Evolutionary conservation across 2,113 vertebrate species (phyloP).

Genomic region (Psettodes erumei): DNA sequence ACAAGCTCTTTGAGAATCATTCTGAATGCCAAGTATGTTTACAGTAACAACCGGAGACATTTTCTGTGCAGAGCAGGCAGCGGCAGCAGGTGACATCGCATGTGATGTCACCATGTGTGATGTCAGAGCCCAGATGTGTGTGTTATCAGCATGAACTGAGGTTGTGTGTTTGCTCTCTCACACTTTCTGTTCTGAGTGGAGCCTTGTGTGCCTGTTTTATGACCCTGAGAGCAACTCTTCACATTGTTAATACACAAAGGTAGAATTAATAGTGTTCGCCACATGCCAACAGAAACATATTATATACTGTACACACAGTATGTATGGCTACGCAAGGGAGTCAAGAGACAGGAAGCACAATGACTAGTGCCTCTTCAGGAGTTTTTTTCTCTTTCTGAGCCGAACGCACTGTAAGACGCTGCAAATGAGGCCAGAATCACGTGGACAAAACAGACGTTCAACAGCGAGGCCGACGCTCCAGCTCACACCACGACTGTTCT

Average conservation of each 20-base stretch:
- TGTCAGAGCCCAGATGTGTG: no score
- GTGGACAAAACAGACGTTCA: no score
- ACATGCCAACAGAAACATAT: background rate
- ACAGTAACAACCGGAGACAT: constrained; percentile 6
- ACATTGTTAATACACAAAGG: constrained; percentile 24
- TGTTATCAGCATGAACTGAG: background rate
- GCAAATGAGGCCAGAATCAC: no score
- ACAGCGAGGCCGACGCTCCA: no score
- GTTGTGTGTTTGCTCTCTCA: background rate
- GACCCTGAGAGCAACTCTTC: constrained; percentile 19
- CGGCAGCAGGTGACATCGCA: no score
- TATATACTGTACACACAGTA: background rate
- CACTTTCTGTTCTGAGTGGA: background rate
- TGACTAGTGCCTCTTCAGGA: background rate
- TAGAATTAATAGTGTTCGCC: constrained; percentile 13
- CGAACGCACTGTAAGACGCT: background rate
- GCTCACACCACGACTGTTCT: no score
- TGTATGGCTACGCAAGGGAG: background rate
- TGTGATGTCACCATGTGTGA: no score
- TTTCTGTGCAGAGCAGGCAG: background rate
- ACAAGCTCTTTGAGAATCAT: constrained; percentile 4
- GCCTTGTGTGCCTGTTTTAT: background rate
- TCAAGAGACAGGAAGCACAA: background rate
- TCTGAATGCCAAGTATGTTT: constrained; percentile 4
- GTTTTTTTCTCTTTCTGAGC: background rate